Evolutionary conservation across 2,888 invertebrate species (phyloP), one percentile per base, ranked within the genome.

Genomic region (Caenorhabditis auriculariae): DNA sequence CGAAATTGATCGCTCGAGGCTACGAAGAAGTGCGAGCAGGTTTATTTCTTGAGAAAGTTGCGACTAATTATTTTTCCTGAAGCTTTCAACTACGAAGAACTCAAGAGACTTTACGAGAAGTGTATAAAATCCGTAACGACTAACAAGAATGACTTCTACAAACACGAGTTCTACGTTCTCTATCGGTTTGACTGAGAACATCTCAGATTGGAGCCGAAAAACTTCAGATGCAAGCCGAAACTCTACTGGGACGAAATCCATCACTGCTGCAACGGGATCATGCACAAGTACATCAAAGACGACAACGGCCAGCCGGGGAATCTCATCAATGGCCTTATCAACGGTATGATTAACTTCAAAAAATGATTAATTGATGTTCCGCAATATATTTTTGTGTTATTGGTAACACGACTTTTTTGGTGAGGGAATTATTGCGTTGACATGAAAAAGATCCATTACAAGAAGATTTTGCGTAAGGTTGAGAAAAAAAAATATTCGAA

Each of bases 201-300:
- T 23, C 12, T 15, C 19, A 23, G 12, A 19, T 15, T 23, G 41
- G n/a, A 2, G 26, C n/a, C 9, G 4, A 9, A 15, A 7, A 38
- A 49, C 23, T 58, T 27, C 35, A 62, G 74, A 28, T 74, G 74
- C 60, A 77, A 76, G 46, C 75, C 77, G 19, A 64, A 66, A 47
- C 39, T 63, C 4, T 77, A 77, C 54, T 77, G 71, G 69, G 72
- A 76, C 53, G 69, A 76, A 43, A 70, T 76, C n/a, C 68, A 68
- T 42, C 54, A 55, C 35, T 55, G 60, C 23, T 60, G 55, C 28
- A 51, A 57, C 43, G 70, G 69, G 2, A 53, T 77, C 4, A 79
- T 79, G 80, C 66, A 70, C 48, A 74, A 71, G 51, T 79, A 80
- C 54, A 51, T 70, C 17, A 80, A 80, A 52, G 80, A 80, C 50